Conservation (phyloP, 2,888 invertebrate genomes). For the Chloromyia formosa region DNA sequence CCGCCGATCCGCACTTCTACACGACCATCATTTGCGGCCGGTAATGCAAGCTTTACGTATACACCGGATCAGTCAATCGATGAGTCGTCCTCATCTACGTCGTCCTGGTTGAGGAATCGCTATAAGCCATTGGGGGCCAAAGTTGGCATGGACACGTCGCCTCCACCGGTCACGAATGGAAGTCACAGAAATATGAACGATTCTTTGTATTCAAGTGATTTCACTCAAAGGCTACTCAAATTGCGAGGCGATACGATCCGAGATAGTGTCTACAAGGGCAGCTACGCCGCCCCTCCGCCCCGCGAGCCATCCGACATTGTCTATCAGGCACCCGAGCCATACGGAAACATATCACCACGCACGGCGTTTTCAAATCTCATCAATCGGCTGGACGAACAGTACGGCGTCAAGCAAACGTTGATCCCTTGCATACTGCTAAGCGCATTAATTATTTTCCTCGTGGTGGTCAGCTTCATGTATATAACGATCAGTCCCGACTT, state of each 20-base stretch:
- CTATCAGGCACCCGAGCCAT: constrained; percentile 49
- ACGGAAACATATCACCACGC: constrained; percentile 52
- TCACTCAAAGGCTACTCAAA: constrained; percentile 67
- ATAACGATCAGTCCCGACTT: constrained; percentile 67
- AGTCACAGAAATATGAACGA: constrained; percentile 65
- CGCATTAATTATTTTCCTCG: constrained; percentile 72
- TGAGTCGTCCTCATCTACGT: constrained; percentile 36
- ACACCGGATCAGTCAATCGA: constrained; percentile 47
- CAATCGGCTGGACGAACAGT: constrained; percentile 54
- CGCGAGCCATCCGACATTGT: constrained; percentile 47
- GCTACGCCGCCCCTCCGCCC: constrained; percentile 45
- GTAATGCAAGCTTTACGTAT: constrained; percentile 45
- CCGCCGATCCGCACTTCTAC: constrained; percentile 43
- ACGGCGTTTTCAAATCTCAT: constrained; percentile 53
- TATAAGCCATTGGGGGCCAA: constrained; percentile 37
- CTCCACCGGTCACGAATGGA: constrained; percentile 57
- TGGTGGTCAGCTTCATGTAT: constrained; percentile 73
- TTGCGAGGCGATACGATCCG: constrained; percentile 53
- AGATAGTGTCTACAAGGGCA: constrained; percentile 50
- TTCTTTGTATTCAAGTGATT: constrained; percentile 76
- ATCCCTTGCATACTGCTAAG: constrained; percentile 73
- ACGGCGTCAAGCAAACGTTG: constrained; percentile 60
- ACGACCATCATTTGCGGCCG: constrained; percentile 36
- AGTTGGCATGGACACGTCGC: background rate
- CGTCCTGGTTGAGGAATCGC: constrained; percentile 45